Evolutionary conservation across 1,140 invertebrate species (phyloP).

Genomic region (Ylistrum balloti): DNA sequence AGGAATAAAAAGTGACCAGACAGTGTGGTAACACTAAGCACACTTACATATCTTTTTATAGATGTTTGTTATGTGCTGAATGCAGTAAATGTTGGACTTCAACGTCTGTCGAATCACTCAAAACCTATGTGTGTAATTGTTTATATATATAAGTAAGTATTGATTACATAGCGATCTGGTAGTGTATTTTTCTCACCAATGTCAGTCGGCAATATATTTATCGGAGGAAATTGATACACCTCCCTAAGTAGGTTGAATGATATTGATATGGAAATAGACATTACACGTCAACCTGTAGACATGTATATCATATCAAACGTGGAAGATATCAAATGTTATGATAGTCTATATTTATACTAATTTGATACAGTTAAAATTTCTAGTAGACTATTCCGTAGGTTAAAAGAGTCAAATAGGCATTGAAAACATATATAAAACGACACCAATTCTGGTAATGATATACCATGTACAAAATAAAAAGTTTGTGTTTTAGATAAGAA

Average conservation of each 20-base stretch:
- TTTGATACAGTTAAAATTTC: neutral
- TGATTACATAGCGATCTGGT: neutral
- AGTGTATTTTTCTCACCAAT: neutral
- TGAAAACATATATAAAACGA: neutral
- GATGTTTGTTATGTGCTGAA: neutral
- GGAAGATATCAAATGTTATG: neutral
- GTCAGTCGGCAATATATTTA: neutral
- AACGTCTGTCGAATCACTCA: neutral
- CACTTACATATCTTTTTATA: neutral
- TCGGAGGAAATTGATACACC: conserved; percentile 25
- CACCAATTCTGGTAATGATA: neutral
- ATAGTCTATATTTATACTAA: conserved; percentile 35
- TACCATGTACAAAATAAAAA: conserved; percentile 15
- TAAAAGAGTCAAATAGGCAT: neutral
- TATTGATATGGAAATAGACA: conserved; percentile 35
- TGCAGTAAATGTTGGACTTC: neutral
- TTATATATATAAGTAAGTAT: neutral
- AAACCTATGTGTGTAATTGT: neutral
- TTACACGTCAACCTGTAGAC: neutral
- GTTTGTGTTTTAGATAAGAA: conserved; percentile 14
- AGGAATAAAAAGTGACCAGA: neutral
- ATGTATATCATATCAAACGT: neutral
- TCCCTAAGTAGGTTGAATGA: neutral
- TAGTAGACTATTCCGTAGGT: neutral
- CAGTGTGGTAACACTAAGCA: neutral